Conservation (phyloP, 2,797 vertebrate species). For the Adelosebastes latens region DNA sequence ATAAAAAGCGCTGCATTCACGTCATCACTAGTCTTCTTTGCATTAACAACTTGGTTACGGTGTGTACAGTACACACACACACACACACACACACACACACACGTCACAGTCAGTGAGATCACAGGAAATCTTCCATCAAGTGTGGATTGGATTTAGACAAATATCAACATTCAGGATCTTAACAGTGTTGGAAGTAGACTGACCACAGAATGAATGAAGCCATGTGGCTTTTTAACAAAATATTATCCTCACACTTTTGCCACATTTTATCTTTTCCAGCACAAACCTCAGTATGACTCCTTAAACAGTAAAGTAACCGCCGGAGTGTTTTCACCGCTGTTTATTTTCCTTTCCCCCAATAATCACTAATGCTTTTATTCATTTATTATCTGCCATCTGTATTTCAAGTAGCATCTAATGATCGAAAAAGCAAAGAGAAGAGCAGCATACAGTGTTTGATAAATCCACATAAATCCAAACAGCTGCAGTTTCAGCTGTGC, state of each 20-base stretch:
- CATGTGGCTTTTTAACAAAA: not conserved
- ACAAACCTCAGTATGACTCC: not conserved
- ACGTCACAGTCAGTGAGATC: not conserved
- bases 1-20: not conserved
- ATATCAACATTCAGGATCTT: not conserved
- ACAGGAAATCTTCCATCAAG: slow-evolving; percentile 14
- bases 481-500: not conserved
- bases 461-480: not conserved
- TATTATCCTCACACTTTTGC: not conserved
- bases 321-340: not conserved
- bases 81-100: too few species aligned
- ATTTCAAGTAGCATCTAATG: not conserved
- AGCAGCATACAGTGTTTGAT: not conserved
- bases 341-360: not conserved
- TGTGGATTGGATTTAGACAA: not conserved
- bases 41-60: slow-evolving; percentile 8
- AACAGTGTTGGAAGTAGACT: not conserved
- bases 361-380: not conserved
- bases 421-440: not conserved
- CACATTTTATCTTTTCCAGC: not conserved
- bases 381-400: not conserved
- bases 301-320: not conserved
- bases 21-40: not conserved
- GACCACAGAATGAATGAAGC: not conserved
- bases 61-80: not conserved